Percentiles rank a stretch among this genome's conserved stretches.
These are phyloP conservation scores for Homarus gammarus DNA, from an alignment of 2,888 invertebrate genomes.

Conservation along the genomic window DNA sequence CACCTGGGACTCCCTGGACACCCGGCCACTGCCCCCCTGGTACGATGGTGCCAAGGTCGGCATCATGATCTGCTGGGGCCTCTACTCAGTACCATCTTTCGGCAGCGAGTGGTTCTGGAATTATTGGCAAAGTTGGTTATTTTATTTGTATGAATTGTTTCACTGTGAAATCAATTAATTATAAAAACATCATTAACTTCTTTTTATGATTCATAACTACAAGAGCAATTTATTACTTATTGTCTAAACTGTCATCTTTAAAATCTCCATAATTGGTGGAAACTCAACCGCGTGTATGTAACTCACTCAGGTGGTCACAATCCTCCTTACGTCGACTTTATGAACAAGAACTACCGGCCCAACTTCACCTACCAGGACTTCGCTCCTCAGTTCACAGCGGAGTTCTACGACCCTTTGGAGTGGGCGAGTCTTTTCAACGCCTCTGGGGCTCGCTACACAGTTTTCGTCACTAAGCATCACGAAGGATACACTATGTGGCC, in stretches of 20 bases:
- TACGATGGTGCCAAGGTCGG: slow-evolving; percentile 94
- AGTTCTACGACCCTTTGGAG: slow-evolving; percentile 88
- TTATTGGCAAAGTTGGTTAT: slow-evolving; percentile 83
- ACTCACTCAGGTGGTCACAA: slow-evolving; percentile 82
- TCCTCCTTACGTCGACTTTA: slow-evolving; percentile 82
- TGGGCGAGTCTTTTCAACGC: slow-evolving; percentile 91
- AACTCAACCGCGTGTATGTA: too few species aligned
- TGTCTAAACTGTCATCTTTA: too few species aligned
- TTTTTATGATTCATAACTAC: too few species aligned
- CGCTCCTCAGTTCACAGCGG: slow-evolving; percentile 90
- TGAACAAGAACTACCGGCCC: slow-evolving; percentile 90
- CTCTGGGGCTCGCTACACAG: slow-evolving; percentile 92
- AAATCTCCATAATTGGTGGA: too few species aligned
- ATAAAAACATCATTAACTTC: too few species aligned
- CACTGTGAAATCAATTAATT: too few species aligned
- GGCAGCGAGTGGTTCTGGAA: slow-evolving; percentile 96
- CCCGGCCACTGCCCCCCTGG: slow-evolving; percentile 90
- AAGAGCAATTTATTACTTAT: too few species aligned
- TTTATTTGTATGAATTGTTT: neutral
- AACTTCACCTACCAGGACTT: slow-evolving; percentile 95
- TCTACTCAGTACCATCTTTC: slow-evolving; percentile 93
- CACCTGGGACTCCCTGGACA: slow-evolving; percentile 81
- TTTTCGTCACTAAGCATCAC: slow-evolving; percentile 92
- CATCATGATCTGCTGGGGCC: slow-evolving; percentile 96
- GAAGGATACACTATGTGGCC: slow-evolving; percentile 92